These are phyloP conservation scores for Chrysoperla carnea DNA, from an alignment of 1,140 invertebrate genomes.

Conservation along the genomic window DNA sequence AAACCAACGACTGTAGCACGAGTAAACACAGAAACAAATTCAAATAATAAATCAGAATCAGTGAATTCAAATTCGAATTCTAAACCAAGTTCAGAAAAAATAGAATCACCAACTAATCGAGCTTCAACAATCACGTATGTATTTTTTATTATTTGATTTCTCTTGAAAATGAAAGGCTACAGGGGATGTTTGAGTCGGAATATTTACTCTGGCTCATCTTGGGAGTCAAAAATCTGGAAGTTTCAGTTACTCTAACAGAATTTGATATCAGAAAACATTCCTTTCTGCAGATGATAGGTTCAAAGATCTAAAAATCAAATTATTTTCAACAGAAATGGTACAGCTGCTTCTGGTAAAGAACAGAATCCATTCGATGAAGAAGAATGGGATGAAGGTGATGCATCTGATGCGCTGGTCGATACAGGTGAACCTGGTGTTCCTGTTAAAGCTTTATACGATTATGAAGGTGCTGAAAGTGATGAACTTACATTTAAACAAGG, in stretches of 20 bases:
- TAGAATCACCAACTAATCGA: constrained; percentile 21
- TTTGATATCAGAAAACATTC: no score
- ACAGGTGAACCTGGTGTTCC: constrained; percentile 84
- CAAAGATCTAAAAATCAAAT: no score
- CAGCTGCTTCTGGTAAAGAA: constrained; percentile 32
- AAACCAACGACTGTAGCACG: constrained; percentile 19
- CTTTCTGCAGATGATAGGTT: no score
- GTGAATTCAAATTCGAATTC: constrained; percentile 12
- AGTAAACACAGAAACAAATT: constrained; percentile 16
- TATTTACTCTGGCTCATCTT: no score
- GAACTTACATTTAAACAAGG: constrained; percentile 93
- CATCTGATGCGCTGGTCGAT: constrained; percentile 66
- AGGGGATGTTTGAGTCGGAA: no score
- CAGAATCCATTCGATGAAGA: constrained; percentile 70
- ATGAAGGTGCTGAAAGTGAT: constrained; percentile 89
- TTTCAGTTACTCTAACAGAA: no score
- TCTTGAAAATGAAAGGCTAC: neutral
- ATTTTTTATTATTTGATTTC: constrained; percentile 2
- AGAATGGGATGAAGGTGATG: constrained; percentile 74
- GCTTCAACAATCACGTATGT: constrained; percentile 31
- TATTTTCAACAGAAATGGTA: constrained; percentile 31
- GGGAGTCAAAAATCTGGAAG: no score
- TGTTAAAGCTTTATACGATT: constrained; percentile 90
- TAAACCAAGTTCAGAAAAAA: constrained; percentile 10
- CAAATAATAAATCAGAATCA: constrained; percentile 10